Evolutionary conservation across 2,797 vertebrate genomes (phyloP), one percentile per base, ranked within the genome.

Genomic region (Leptatherina wallacei): DNA sequence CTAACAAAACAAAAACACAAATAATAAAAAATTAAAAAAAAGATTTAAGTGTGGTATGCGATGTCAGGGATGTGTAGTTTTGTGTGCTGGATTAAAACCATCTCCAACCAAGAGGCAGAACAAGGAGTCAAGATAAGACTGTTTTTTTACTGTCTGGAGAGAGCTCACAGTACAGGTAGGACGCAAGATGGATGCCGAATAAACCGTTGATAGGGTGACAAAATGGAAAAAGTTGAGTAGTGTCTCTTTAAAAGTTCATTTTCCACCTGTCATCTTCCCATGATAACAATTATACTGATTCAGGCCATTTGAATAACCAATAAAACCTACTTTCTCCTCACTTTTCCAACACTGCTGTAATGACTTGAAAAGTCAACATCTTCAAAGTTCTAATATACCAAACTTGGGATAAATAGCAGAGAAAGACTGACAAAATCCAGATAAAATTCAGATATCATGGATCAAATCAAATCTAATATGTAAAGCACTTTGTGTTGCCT

Each of bases 1-100:
- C 94, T 95, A 66, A 52, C 22, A 63, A 64, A 63, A 7, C 8
- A 63, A 60, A 30, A 29, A 6, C 67, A 6, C 6, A 61, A 29
- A 72, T 4, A 60, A 16, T 3, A 27, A 27, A 27, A 27, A 27
- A n/a, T n/a, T n/a, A 27, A 27, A 27, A 27, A 27, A 27, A 27
- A 38, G 16, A 44, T 13, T 44, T 5, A 44, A 49, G 8, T 49
- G 20, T n/a, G 20, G 20, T 14, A 29, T 54, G 12, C 27, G 9
- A 29, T 49, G 9, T 24, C 49, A 51, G 2, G 4, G 51, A 27
- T 27, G 51, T 52, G 51, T 2, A 6, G 51, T 27, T 22, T 47
- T n/a, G 16, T 6, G 38, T n/a, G 20, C 44, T 22, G 44, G 20
- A 47, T 20, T n/a, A 47, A 20, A 20, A 51, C 47, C 51, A 16